A percentile compares a stretch with the other conserved stretches of the same genome.
These are phyloP conservation scores for Meliscaeva auricollis DNA, from an alignment of 2,888 invertebrate species.

Conservation along the genomic window DNA sequence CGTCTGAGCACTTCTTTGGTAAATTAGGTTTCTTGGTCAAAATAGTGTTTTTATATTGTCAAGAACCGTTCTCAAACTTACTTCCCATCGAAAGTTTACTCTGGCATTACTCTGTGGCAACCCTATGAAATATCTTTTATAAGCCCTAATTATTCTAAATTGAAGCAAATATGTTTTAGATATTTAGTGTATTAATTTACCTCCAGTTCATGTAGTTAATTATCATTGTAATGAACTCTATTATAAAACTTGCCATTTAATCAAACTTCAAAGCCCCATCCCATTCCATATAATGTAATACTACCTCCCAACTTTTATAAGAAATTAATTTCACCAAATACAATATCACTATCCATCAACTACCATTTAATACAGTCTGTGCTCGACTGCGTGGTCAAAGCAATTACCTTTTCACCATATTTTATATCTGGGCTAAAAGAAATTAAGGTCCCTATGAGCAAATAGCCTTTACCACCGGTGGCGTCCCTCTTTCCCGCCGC, in stretches of 20 bases:
- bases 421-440: constrained; percentile 57
- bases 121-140: too few relatives aligned
- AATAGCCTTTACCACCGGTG: constrained; percentile 48
- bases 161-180: too few relatives aligned
- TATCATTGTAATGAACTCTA: constrained; percentile 24
- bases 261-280: constrained; percentile 25
- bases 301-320: neutral
- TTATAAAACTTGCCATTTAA: constrained; percentile 45
- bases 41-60: too few relatives aligned
- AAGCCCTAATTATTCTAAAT: too few relatives aligned
- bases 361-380: constrained; percentile 3
- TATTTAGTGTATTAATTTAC: too few relatives aligned
- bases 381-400: constrained; percentile 63
- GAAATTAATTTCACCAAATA: constrained; percentile 47
- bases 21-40: too few relatives aligned
- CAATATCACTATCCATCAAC: constrained; percentile 53
- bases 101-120: too few relatives aligned
- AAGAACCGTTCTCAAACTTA: too few relatives aligned
- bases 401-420: constrained; percentile 64
- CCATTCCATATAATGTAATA: constrained; percentile 23
- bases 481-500: constrained; percentile 36
- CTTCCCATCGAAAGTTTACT: too few relatives aligned
- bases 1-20: too few relatives aligned
- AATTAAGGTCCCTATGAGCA: constrained; percentile 67
- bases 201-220: too few relatives aligned